These are phyloP conservation scores for Bellardia bayeri DNA, from an alignment of 2,888 invertebrate species.

Conservation along the genomic window DNA sequence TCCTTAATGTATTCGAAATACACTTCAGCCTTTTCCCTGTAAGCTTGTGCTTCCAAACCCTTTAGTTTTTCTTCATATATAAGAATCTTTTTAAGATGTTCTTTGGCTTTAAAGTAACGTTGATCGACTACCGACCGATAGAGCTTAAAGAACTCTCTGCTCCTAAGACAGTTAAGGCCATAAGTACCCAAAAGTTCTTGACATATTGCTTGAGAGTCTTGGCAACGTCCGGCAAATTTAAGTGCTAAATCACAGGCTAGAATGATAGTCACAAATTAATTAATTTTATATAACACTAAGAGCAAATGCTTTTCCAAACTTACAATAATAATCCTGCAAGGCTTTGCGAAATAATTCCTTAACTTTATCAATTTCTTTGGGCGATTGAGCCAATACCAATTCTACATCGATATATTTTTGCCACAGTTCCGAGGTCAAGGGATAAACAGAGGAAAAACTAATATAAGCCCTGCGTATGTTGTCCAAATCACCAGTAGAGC, in stretches of 20 bases:
- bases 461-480: constrained; percentile 90
- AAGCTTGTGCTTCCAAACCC: constrained; percentile 75
- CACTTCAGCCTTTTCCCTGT: constrained; percentile 77
- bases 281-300: neutral
- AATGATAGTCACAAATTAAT: constrained; percentile 47
- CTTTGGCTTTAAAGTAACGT: constrained; percentile 84
- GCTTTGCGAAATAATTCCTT: constrained; percentile 87
- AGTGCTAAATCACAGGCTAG: constrained; percentile 88
- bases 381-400: constrained; percentile 85
- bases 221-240: constrained; percentile 86
- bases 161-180: constrained; percentile 77
- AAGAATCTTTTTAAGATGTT: constrained; percentile 77
- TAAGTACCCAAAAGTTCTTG: constrained; percentile 79
- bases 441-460: constrained; percentile 89
- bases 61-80: constrained; percentile 78
- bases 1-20: constrained; percentile 80
- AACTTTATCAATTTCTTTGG: constrained; percentile 85
- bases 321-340: constrained; percentile 88
- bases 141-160: constrained; percentile 77
- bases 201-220: constrained; percentile 83
- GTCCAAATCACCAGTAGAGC: constrained; percentile 89
- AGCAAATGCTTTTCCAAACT: constrained; percentile 18
- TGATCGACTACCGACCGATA: constrained; percentile 85
- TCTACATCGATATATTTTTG: constrained; percentile 87
- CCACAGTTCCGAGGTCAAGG: constrained; percentile 92